These are phyloP conservation scores for Hippoglossus stenolepis DNA, from an alignment of 2,113 vertebrate genomes.

Conservation along the genomic window DNA sequence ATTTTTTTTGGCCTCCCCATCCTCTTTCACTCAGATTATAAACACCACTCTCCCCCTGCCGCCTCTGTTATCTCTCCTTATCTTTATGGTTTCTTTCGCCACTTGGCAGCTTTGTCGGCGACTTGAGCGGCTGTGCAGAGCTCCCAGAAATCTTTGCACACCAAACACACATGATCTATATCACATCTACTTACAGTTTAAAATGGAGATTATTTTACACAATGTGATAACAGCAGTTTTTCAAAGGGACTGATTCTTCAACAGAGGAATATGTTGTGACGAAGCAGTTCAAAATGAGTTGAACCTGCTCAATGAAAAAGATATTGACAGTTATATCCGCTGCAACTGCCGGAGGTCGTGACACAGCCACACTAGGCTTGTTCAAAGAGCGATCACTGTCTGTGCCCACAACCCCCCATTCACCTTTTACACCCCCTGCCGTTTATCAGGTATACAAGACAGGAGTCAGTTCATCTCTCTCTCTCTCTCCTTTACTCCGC, in stretches of 20 bases:
- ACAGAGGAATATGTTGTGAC: background rate
- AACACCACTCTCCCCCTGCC: slow-evolving; percentile 15
- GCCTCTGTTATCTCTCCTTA: slow-evolving; percentile 30
- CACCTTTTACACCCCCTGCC: slow-evolving; percentile 67
- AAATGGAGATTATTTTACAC: too few species aligned
- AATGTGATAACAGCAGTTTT: too few species aligned
- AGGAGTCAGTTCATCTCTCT: slow-evolving; percentile 55
- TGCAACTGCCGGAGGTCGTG: slow-evolving; percentile 45
- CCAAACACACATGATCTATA: background rate
- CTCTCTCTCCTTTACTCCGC: slow-evolving; percentile 28
- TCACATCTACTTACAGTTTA: too few species aligned
- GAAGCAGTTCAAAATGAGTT: background rate
- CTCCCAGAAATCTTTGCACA: background rate
- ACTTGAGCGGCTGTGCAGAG: background rate
- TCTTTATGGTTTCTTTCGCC: slow-evolving; percentile 29
- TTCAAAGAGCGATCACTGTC: slow-evolving; percentile 63
- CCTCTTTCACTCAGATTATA: slow-evolving; percentile 2
- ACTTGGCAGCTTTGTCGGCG: slow-evolving; percentile 18
- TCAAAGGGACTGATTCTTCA: too few species aligned
- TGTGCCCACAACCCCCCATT: slow-evolving; percentile 42
- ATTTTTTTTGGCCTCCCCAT: slow-evolving; percentile 28
- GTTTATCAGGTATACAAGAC: slow-evolving; percentile 59
- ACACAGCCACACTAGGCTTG: slow-evolving; percentile 61
- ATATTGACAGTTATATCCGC: slow-evolving; percentile 44
- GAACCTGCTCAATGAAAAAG: background rate